A percentile compares a stretch with the other conserved stretches of the same genome.
phyloP scores from a whole-genome alignment of 2,888 invertebrate species.

The Agrotis puta region DNA sequence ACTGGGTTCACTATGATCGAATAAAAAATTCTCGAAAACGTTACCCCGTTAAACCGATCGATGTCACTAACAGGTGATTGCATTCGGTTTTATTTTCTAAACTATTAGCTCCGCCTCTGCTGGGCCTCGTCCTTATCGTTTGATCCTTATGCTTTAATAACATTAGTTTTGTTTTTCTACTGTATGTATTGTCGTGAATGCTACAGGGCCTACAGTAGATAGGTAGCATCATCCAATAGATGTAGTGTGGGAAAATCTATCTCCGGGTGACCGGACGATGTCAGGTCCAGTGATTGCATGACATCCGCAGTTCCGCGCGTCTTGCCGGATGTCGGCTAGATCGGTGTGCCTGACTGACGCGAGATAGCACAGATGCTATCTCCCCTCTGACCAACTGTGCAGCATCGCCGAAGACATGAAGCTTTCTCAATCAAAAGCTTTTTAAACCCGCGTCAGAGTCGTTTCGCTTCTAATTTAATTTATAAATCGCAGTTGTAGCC shows the following conservation, averaged over 20 bases:
- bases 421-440: conserved; percentile 6
- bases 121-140: background rate
- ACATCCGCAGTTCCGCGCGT: conserved; percentile 23
- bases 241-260: background rate
- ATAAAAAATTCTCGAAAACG: too few relatives aligned
- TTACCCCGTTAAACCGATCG: too few relatives aligned
- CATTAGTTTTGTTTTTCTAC: background rate
- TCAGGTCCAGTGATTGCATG: conserved; percentile 28
- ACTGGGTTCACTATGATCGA: too few relatives aligned
- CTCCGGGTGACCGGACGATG: conserved; percentile 3
- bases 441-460: background rate
- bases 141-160: background rate
- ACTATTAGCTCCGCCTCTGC: background rate
- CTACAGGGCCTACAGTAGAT: background rate
- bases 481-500: conserved; percentile 7
- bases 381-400: background rate
- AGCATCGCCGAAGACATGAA: background rate
- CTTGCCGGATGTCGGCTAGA: background rate
- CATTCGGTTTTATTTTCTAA: background rate
- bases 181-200: background rate
- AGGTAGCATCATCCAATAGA: background rate
- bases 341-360: background rate
- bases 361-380: conserved; percentile 12
- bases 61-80: background rate
- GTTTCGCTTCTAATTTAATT: conserved; percentile 11